These are phyloP conservation scores for Myopa tessellatipennis DNA, from an alignment of 2,888 invertebrate genomes.

Conservation along the genomic window DNA sequence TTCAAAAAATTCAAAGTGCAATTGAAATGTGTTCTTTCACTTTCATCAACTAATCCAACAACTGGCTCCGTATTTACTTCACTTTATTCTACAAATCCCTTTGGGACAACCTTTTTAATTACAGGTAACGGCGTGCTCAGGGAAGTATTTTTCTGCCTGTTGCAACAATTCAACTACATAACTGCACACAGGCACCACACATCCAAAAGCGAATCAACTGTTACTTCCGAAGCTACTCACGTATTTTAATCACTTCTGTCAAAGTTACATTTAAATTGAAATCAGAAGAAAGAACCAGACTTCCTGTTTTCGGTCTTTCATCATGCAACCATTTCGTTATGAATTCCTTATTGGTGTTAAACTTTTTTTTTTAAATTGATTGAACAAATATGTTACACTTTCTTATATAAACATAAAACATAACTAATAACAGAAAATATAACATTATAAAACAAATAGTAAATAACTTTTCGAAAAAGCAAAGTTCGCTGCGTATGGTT, in stretches of 20 bases:
- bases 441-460: no score
- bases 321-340: not conserved
- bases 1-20: not conserved
- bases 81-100: conserved; percentile 50
- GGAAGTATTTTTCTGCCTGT: conserved; percentile 29
- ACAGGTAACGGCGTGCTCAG: conserved; percentile 52
- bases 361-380: conserved; percentile 22
- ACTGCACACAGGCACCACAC: conserved; percentile 5
- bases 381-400: conserved; percentile 13
- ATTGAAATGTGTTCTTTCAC: not conserved
- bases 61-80: not conserved
- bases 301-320: not conserved
- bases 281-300: not conserved
- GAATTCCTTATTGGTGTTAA: conserved; percentile 13
- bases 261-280: not conserved
- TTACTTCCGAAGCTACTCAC: conserved; percentile 48
- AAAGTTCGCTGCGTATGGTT: not conserved
- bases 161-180: conserved; percentile 23
- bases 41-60: not conserved
- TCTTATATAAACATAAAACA: not conserved
- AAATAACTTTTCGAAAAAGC: not conserved
- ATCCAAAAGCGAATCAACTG: conserved; percentile 14
- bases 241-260: conserved; percentile 51
- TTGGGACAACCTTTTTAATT: conserved; percentile 59
- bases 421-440: not conserved